Evolutionary conservation across 1,140 invertebrate species (phyloP), one percentile per base, ranked within the genome.

Genomic region (Drosophila tsacasi): DNA sequence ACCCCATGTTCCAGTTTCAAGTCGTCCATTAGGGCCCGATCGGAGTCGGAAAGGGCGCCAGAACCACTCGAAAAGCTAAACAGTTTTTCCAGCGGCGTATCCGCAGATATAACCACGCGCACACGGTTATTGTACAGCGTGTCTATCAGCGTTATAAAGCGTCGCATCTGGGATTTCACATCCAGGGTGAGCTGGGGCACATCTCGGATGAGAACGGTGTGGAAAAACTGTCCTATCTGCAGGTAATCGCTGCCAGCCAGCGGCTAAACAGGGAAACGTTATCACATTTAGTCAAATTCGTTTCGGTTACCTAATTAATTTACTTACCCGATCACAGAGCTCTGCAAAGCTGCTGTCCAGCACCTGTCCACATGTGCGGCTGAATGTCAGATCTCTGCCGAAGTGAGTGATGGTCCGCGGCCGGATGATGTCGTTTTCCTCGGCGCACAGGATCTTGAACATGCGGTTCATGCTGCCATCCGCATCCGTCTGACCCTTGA

Each of bases 61-160:
- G 93, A 93, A 66, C 95, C 7, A 79, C 40, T 73, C 94, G 93
- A 94, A 12, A 71, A 68, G 39, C 23, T 55, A n/a, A 99, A 99
- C 27, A 99, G 94, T 63, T 96, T 87, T 47, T 95, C 96, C 52
- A 97, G 94, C 21, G 96, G 95, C 52, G 95, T 95, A 77, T 96
- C 96, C 27, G 98, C 96, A 19, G 97, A 97, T 80, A 97, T 95
- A 2, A 98, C 95, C 78, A 95, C 94, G 81, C 95, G 93, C 63
- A 98, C 97, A 94, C 96, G 96, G 86, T 98, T 97, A 93, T 99
- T 99, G 93, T 99, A 99, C 1, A 99, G 94, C 1, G 98, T 99
- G 92, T 99, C 99, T 83, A 99, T 98, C 0, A 99, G 94, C 5
- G 98, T 99, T 64, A 99, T 99, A 93, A 99, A 99, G 81, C 99